These are phyloP conservation scores for Berghia stephanieae DNA, from an alignment of 1,140 invertebrate genomes.

Conservation along the genomic window DNA sequence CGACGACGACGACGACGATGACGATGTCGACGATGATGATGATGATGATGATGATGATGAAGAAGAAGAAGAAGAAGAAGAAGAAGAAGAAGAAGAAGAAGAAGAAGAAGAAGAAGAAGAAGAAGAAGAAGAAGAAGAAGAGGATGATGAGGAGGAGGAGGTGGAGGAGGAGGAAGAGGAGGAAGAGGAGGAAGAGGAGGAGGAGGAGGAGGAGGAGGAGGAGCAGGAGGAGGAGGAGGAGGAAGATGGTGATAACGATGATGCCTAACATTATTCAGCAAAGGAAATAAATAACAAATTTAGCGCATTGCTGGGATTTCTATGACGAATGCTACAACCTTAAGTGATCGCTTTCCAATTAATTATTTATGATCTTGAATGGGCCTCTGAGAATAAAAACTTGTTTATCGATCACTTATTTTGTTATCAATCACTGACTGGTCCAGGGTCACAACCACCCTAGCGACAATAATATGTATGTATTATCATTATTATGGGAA, in stretches of 20 bases:
- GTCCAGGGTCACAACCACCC: too few species aligned
- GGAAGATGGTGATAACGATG: background rate
- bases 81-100: background rate
- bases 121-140: background rate
- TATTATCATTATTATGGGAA: too few species aligned
- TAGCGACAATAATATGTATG: too few species aligned
- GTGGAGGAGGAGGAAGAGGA: background rate
- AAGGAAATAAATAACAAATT: too few species aligned
- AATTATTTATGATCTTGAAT: background rate
- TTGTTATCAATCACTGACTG: too few species aligned
- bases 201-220: constrained; percentile 45
- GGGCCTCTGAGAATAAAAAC: background rate
- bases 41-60: constrained; percentile 42
- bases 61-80: background rate
- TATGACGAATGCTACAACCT: background rate
- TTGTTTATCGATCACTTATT: background rate
- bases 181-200: constrained; percentile 40
- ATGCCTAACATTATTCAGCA: background rate
- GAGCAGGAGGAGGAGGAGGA: background rate
- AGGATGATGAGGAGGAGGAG: background rate
- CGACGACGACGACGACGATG: constrained; percentile 44
- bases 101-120: background rate
- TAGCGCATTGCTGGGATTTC: too few species aligned
- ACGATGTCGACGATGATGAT: constrained; percentile 46
- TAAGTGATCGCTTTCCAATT: background rate